Evolutionary conservation across 1,140 invertebrate species (phyloP).

Genomic region (Zaprionus ghesquierei): DNA sequence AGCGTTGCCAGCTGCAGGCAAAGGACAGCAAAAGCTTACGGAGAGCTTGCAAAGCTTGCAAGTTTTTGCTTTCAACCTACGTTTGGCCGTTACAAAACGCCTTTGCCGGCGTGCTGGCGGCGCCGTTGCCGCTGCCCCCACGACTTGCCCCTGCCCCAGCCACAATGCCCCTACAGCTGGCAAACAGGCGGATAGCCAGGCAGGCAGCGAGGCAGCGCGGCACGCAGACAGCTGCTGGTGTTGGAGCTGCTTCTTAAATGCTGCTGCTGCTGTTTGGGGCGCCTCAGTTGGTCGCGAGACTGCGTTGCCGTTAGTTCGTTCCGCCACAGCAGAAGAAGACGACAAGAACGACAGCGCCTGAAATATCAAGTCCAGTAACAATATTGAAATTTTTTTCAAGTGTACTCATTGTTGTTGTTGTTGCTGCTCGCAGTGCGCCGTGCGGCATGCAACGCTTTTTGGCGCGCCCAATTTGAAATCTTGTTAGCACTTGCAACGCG

Average conservation of each 20-base stretch:
- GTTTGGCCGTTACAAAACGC: background rate
- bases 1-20: background rate
- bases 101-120: background rate
- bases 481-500: constrained; percentile 11
- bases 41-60: background rate
- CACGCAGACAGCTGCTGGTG: constrained; percentile 19
- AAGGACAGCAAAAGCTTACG: background rate
- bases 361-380: background rate
- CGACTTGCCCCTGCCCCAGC: background rate
- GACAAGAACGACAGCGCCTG: constrained; percentile 9
- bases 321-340: constrained; percentile 22
- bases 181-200: too few species aligned
- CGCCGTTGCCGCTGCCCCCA: background rate
- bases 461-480: constrained; percentile 36
- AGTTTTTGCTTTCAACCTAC: background rate
- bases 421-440: constrained; percentile 18
- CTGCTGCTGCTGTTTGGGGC: constrained; percentile 37
- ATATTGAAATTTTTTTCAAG: constrained; percentile 15
- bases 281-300: constrained; percentile 78
- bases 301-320: constrained; percentile 64
- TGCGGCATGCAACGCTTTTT: constrained; percentile 42
- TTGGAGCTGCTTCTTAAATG: constrained; percentile 65
- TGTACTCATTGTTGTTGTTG: constrained; percentile 8
- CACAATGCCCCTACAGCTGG: background rate
- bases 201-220: background rate